Conservation (phyloP, 2,113 vertebrate species). For the Lophura nycthemera region DNA sequence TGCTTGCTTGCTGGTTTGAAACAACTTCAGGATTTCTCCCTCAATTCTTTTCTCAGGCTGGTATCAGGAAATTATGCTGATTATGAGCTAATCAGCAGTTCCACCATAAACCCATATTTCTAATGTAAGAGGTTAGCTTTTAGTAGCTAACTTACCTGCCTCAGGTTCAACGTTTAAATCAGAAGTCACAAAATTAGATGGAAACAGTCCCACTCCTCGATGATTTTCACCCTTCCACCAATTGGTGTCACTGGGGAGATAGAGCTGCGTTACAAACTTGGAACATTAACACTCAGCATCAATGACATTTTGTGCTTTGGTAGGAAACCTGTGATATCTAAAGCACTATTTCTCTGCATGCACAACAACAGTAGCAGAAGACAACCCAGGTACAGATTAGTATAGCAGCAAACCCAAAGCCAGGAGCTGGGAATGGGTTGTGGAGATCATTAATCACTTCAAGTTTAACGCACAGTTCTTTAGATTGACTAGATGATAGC, state of each 20-base stretch:
- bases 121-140: rapidly evolving
- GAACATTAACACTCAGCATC: rapidly evolving
- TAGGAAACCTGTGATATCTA: neutral
- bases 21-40: neutral
- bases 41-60: neutral
- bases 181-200: constrained; percentile 96
- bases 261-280: neutral
- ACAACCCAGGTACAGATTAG: neutral
- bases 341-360: neutral
- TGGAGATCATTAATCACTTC: neutral
- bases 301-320: neutral
- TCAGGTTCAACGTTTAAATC: constrained; percentile 90
- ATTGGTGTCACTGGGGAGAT: constrained; percentile 89
- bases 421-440: neutral
- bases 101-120: neutral
- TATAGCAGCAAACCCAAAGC: neutral
- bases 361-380: neutral
- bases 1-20: neutral
- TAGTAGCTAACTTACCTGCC: constrained; percentile 79
- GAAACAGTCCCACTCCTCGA: constrained; percentile 93
- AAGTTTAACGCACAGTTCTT: neutral
- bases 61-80: neutral
- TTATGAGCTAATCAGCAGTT: neutral
- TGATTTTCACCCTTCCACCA: constrained; percentile 99
- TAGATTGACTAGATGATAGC: neutral